Evolutionary conservation across 1,140 invertebrate species (phyloP), one percentile per base, ranked within the genome.

Genomic region (roundworm (Caenorhabditis elegans)): DNA sequence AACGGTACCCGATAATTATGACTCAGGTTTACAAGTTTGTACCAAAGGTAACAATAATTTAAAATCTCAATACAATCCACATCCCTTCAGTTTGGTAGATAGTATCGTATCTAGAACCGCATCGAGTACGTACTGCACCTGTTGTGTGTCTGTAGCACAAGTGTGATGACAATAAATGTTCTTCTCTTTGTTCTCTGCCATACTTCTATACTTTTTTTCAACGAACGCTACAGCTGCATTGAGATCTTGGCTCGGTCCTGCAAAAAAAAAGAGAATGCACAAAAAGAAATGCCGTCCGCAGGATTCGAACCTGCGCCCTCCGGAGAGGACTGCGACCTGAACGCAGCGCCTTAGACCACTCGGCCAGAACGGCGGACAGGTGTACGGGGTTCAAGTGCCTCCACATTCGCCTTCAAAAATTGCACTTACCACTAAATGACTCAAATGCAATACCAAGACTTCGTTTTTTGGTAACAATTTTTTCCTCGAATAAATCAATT

Each of bases 271-370:
- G 19, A 39, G 15, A 8, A 8, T 43, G 5, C 39, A 43, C 15
- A 70, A 51, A 76, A 75, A 46, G 51, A 22, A 39, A 39, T 70
- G 60, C 60, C 39, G 60, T 84, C 85, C 85, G 86, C 85, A 86
- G 86, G 86, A 85, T 87, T 86, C 80, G 86, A 86, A 86, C 85
- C 86, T 86, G 83, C 87, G 86, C 84, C 86, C 85, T 80, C 84
- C 70, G 84, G 88, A 88, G 86, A 82, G 86, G 93, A 94, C 94
- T 94, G 93, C 94, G 93, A 94, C 94, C 94, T 94, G 94, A 94
- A 94, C 94, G 93, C 93, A 94, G 93, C 94, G 94, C 94, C 93
- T 94, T 94, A 93, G 93, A 94, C 93, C 93, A 93, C 93, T 94
- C 94, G 94, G 94, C 94, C 94, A 94, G 94, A 93, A 93, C 60